Base-by-base conservation (phyloP, 92 coral and sea anemone species). In the Zoanthus sansibaricus region DNA sequence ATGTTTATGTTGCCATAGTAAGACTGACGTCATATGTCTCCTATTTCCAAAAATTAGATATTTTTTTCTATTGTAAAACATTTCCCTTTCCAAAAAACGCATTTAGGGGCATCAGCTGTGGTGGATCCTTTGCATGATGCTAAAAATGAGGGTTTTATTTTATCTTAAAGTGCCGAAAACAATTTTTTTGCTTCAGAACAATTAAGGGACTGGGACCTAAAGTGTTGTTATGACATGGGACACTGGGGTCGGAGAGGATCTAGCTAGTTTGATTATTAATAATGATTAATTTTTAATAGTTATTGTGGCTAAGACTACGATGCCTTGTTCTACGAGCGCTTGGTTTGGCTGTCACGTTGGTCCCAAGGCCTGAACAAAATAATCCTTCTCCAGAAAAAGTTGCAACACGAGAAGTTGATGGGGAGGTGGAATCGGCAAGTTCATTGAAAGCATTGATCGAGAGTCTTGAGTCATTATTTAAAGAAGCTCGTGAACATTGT, bases 271-370 rank as follows among this genome's bases (percentile, higher is more conserved):
- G 15, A 21, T 4, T 13, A 62, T 20, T 7, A 14, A 13, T 13
- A 1, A 16, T 62, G 6, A 62, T 62, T 5, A 13, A 13, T 17
- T 61, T 16, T 62, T 62, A n/a, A 16, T 74, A 97, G 99, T 88
- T 95, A 46, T 86, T 95, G 68, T 95, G 99, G 99, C 73, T 95
- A 31, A 92, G 94, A 76, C 83, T 92, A 32, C 92, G 98, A 59
- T 89, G 95, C 51, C 89, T 93, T 83, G 77, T 87, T 10, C 73
- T 97, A 51, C 88, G 98, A 59, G 98, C 94, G 9, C 91, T 95
- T 69, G 93, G 88, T 32, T 79, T 90, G 62, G 91, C 93, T 74
- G 92, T 91, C 72, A 82, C 84, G 7, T 74, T 94, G 37, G 90
- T 93, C 9, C 96, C 96, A 84, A 91, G 68, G 55, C 93, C 91